These are phyloP conservation scores for Colinus virginianus DNA, from an alignment of 2,113 vertebrate genomes.

Conservation along the genomic window DNA sequence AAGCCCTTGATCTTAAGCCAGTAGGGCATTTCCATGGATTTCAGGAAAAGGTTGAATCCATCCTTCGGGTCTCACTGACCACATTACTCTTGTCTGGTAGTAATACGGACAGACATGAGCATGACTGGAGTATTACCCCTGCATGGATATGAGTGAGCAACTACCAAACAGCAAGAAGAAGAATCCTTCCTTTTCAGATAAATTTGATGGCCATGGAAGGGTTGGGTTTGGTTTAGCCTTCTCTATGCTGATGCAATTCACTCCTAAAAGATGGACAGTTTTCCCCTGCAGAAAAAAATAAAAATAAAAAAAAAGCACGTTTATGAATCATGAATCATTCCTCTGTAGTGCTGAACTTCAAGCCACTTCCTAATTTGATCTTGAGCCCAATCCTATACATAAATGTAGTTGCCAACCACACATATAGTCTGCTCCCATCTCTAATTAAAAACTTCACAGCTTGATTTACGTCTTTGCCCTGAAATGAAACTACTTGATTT, in stretches of 20 bases:
- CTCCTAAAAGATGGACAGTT: neutral
- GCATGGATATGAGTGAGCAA: neutral
- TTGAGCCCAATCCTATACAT: neutral
- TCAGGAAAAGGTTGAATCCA: neutral
- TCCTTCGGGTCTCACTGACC: neutral
- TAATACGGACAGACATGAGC: rapidly evolving
- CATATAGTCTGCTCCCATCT: neutral
- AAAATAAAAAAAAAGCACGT: no score
- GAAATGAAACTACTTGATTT: neutral
- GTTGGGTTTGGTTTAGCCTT: neutral
- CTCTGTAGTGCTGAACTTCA: neutral
- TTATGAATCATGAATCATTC: neutral
- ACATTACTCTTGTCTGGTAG: neutral
- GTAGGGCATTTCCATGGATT: neutral
- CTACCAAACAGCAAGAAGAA: neutral
- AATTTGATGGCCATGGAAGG: neutral
- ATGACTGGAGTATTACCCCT: neutral
- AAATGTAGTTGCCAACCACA: neutral
- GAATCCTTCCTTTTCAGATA: neutral
- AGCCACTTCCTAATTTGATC: neutral
- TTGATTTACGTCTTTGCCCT: neutral
- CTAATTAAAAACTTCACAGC: neutral
- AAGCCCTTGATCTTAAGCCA: neutral
- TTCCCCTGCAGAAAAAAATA: neutral
- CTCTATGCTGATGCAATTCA: neutral